Conservation (phyloP, 2,113 vertebrate species). For the Istiophorus platypterus region DNA sequence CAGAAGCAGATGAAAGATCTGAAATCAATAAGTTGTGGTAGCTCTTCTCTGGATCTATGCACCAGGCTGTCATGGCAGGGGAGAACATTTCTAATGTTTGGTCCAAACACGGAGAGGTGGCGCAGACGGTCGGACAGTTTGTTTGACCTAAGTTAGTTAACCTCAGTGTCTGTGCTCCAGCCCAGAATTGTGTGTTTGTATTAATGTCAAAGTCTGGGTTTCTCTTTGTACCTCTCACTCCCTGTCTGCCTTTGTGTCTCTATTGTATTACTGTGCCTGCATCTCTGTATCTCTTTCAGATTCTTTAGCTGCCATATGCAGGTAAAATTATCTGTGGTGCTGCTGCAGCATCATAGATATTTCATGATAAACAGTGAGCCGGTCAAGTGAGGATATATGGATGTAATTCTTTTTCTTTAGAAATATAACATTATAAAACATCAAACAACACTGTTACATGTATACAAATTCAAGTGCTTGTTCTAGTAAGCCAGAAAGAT, state of each 20-base stretch:
- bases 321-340: constrained; percentile 16
- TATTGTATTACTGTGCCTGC: neutral
- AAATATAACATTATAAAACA: neutral
- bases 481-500: neutral
- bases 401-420: neutral
- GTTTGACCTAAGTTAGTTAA: constrained; percentile 18
- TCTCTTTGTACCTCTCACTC: neutral
- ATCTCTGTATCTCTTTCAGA: constrained; percentile 8
- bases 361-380: constrained; percentile 19
- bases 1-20: neutral
- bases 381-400: neutral
- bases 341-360: constrained; percentile 29
- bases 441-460: neutral
- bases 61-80: neutral
- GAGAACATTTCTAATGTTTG: constrained; percentile 1
- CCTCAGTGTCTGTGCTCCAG: neutral
- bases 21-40: constrained; percentile 18
- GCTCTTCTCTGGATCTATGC: neutral
- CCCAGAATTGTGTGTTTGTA: neutral
- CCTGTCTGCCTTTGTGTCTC: neutral
- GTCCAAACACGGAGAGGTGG: neutral
- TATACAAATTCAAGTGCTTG: neutral
- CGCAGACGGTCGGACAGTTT: neutral
- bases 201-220: neutral
- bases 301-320: constrained; percentile 12